Conservation (phyloP, 2,797 vertebrate species). For the Hephaestus fuliginosus region DNA sequence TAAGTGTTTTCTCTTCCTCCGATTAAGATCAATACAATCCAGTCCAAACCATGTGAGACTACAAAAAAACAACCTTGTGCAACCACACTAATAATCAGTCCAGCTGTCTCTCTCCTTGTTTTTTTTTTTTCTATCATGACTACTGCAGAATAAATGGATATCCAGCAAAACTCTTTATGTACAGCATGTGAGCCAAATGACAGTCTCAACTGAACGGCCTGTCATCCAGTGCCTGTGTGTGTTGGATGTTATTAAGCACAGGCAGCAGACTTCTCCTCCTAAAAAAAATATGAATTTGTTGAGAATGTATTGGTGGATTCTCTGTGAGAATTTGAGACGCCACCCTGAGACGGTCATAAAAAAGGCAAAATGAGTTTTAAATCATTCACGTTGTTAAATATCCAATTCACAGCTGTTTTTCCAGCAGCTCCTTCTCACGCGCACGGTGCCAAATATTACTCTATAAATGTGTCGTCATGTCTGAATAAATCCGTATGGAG, state of each 20-base stretch:
- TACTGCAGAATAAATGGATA: neutral
- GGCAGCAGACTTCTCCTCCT: neutral
- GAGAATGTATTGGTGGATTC: neutral
- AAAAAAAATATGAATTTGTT: neutral
- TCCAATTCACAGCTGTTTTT: neutral
- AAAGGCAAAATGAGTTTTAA: neutral
- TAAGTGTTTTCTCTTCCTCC: neutral
- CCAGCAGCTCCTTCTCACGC: neutral
- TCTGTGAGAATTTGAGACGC: no score
- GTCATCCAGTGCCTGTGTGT: neutral
- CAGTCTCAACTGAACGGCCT: neutral
- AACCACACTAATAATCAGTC: neutral
- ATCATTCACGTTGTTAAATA: neutral
- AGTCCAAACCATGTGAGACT: neutral
- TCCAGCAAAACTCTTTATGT: neutral
- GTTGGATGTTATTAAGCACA: neutral
- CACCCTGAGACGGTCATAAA: neutral
- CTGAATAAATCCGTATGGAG: neutral
- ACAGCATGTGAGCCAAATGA: neutral
- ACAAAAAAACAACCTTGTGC: neutral
- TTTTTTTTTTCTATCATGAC: neutral
- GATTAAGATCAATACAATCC: neutral
- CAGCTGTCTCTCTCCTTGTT: neutral
- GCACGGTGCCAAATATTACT: neutral
- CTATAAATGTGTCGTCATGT: neutral